phyloP scores from a whole-genome alignment of 2,888 invertebrate genomes.

The Drosophila eohydei region DNA sequence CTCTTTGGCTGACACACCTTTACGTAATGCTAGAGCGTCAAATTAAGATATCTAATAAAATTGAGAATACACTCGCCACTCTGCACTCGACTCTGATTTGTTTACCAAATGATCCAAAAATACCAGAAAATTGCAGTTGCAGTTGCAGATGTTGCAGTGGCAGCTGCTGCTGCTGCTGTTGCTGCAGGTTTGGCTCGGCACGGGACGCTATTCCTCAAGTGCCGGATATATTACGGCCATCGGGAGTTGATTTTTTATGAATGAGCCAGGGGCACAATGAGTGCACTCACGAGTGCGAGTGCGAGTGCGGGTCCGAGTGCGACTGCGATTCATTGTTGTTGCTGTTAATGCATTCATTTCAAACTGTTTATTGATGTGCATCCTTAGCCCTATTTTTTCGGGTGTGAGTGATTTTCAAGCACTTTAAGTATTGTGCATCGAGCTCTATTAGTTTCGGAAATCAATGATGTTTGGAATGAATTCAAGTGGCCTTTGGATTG shows the following conservation, averaged over 20 bases:
- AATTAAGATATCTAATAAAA: conserved; percentile 62
- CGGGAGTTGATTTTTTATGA: conserved; percentile 65
- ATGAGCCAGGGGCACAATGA: conserved; percentile 42
- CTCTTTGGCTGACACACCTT: conserved; percentile 1
- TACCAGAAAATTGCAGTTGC: conserved; percentile 56
- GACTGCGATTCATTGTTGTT: conserved; percentile 33
- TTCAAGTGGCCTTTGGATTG: conserved; percentile 44
- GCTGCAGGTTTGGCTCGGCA: conserved; percentile 33
- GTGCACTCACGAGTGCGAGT: conserved; percentile 37
- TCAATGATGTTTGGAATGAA: conserved; percentile 60
- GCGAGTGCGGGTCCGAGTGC: conserved; percentile 24
- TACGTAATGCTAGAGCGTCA: conserved; percentile 39
- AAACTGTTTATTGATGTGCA: conserved; percentile 56
- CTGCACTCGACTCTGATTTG: conserved; percentile 43
- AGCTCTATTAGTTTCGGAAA: conserved; percentile 61
- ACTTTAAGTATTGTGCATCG: conserved; percentile 24
- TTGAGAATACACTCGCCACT: conserved; percentile 32
- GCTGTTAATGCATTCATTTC: conserved; percentile 50
- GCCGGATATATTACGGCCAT: conserved; percentile 63
- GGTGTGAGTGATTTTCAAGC: conserved; percentile 22
- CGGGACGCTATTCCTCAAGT: conserved; percentile 55
- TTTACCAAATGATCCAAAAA: conserved; percentile 67
- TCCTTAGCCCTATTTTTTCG: conserved; percentile 5
- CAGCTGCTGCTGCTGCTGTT: neutral
- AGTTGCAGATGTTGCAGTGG: conserved; percentile 22